These are phyloP conservation scores for Drosophila cognata DNA, from an alignment of 2,888 invertebrate species.

Conservation along the genomic window DNA sequence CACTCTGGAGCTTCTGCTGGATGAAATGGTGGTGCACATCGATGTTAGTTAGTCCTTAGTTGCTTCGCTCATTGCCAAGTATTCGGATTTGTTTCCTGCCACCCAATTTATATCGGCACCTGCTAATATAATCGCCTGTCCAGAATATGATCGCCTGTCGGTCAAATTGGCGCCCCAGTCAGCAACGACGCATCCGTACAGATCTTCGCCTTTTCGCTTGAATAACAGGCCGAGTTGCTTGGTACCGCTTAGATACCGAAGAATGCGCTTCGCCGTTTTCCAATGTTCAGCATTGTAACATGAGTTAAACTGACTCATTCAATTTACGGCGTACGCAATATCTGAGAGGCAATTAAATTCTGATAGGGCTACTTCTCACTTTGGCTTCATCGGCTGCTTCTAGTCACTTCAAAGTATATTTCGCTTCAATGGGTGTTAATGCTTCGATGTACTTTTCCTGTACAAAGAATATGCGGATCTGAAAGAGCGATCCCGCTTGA, in stretches of 20 bases:
- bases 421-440: no score
- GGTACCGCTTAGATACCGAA: not conserved
- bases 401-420: not conserved
- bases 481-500: not conserved
- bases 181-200: not conserved
- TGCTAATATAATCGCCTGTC: not conserved
- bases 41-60: no score
- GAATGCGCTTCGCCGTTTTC: not conserved
- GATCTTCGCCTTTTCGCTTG: not conserved
- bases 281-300: not conserved
- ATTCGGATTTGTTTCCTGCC: not conserved
- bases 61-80: no score
- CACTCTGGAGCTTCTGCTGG: no score
- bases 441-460: constrained; percentile 4
- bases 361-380: not conserved
- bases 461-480: not conserved
- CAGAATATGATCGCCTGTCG: not conserved
- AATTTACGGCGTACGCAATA: no score
- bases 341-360: not conserved
- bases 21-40: no score
- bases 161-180: not conserved
- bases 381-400: not conserved
- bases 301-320: not conserved
- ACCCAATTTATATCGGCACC: not conserved
- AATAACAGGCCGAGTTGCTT: not conserved